Percentiles rank a stretch among this genome's conserved stretches.
Conservation (phyloP, 2,888 invertebrate genomes). For the Coleophora flavipennella region DNA sequence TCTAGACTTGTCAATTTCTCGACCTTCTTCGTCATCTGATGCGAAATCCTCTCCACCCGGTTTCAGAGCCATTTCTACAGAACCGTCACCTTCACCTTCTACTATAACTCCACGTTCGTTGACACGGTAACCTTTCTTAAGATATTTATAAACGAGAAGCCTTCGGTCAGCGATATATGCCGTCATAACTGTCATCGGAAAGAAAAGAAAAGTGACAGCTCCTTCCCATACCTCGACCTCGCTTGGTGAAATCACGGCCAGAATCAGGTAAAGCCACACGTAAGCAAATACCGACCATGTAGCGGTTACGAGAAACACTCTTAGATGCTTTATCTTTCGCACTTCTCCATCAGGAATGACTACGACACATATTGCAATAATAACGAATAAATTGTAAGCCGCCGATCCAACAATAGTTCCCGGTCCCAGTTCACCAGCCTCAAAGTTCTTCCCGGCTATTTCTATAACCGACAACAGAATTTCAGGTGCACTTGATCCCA, state of each 20-base stretch:
- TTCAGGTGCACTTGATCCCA: constrained; percentile 98
- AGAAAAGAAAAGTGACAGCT: constrained; percentile 94
- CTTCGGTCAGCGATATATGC: constrained; percentile 97
- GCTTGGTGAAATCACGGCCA: constrained; percentile 89
- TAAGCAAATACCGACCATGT: constrained; percentile 99
- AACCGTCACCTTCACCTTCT: constrained; percentile 85
- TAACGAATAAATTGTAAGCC: constrained; percentile 98
- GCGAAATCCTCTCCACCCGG: constrained; percentile 73
- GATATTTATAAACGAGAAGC: constrained; percentile 86
- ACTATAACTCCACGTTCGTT: constrained; percentile 93
- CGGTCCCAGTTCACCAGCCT: constrained; percentile 97
- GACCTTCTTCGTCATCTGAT: constrained; percentile 77
- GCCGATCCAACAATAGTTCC: constrained; percentile 99
- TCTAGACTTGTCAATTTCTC: constrained; percentile 92
- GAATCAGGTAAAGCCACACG: constrained; percentile 97
- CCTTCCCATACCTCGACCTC: constrained; percentile 99
- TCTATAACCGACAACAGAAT: constrained; percentile 98
- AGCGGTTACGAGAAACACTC: constrained; percentile 98
- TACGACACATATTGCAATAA: constrained; percentile 94
- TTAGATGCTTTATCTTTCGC: constrained; percentile 94
- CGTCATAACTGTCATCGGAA: constrained; percentile 95
- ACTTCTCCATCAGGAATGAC: constrained; percentile 94
- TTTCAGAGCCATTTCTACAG: constrained; percentile 77
- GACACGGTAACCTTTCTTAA: constrained; percentile 91
- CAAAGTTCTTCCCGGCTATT: constrained; percentile 94